phyloP scores from a whole-genome alignment of 2,797 vertebrate genomes.

The Falco berigora region DNA sequence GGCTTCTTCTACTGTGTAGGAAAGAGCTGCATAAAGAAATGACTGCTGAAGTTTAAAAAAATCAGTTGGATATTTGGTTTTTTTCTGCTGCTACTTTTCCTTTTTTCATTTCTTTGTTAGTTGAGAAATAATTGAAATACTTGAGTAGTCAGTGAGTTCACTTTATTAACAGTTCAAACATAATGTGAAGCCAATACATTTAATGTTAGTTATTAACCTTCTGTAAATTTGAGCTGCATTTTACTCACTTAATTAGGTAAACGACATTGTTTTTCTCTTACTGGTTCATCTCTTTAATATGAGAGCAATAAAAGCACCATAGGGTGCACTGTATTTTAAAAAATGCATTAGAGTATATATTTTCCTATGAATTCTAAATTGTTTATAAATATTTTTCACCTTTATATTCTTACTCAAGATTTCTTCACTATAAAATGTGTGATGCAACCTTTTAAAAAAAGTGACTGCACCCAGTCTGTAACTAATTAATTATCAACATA shows the following conservation, averaged over 20 bases:
- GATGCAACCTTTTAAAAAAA: conserved; percentile 30
- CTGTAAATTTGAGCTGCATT: conserved; percentile 47
- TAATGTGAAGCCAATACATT: conserved; percentile 49
- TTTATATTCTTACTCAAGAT: conserved; percentile 12
- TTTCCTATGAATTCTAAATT: conserved; percentile 30
- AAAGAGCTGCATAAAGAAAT: not conserved
- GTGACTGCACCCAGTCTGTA: conserved; percentile 36
- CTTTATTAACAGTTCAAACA: conserved; percentile 51
- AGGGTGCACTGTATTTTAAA: not conserved
- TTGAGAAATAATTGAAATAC: conserved; percentile 19
- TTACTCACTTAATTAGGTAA: conserved; percentile 64
- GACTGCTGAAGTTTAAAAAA: not conserved
- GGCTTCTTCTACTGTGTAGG: not conserved
- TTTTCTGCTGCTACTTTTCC: not conserved
- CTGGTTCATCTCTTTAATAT: conserved; percentile 15
- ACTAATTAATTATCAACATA: conserved; percentile 67
- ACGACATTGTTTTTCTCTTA: conserved; percentile 23
- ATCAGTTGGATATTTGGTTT: not conserved
- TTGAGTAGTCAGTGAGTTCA: conserved; percentile 28
- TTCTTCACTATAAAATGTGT: conserved; percentile 12
- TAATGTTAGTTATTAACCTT: conserved; percentile 50
- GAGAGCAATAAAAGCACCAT: conserved; percentile 14
- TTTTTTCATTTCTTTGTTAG: not conserved
- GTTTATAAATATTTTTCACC: conserved; percentile 9
- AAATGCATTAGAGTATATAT: not conserved